Conservation (phyloP, 1,140 invertebrate species). For the Papilio machaon region DNA sequence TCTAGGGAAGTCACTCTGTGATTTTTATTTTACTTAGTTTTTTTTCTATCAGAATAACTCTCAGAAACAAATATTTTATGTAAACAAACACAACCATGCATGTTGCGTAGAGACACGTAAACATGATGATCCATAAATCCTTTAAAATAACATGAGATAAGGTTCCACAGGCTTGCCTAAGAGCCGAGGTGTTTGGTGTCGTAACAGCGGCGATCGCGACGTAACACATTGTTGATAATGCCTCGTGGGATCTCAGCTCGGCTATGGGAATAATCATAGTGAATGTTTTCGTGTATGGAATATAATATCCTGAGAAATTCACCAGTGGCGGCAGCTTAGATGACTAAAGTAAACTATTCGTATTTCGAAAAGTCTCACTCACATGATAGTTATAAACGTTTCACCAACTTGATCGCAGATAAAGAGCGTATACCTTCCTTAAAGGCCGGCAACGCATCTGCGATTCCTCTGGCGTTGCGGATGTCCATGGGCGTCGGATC, state of each 20-base stretch:
- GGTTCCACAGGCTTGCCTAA: not conserved
- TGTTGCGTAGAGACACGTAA: not conserved
- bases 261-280: slow-evolving; percentile 4
- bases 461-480: no score
- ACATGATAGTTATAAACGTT: not conserved
- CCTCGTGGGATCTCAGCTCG: not conserved
- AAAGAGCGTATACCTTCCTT: no score
- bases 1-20: no score
- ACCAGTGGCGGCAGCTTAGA: not conserved
- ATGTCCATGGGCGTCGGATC: no score
- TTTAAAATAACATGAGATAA: slow-evolving; percentile 19
- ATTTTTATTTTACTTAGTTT: no score
- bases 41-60: not conserved
- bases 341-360: not conserved
- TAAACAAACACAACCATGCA: not conserved
- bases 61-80: not conserved
- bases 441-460: no score
- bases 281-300: not conserved
- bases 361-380: not conserved
- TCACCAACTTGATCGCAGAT: not conserved
- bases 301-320: not conserved
- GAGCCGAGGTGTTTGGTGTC: not conserved
- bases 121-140: slow-evolving; percentile 18
- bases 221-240: not conserved
- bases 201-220: not conserved